phyloP scores from a whole-genome alignment of 1,140 invertebrate species.

The Drosophila repleta region DNA sequence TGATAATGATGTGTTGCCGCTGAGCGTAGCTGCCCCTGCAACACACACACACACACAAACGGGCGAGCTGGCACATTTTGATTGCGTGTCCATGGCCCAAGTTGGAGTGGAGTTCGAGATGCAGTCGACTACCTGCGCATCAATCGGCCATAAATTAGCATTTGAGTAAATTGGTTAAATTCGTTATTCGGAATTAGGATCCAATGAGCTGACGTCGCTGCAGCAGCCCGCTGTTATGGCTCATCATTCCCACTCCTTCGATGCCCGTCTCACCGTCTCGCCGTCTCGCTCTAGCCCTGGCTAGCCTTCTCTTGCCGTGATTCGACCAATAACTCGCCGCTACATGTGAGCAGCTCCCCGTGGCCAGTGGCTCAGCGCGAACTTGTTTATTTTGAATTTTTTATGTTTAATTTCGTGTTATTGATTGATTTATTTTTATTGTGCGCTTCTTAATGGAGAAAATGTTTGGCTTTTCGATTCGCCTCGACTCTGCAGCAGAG shows the following conservation, averaged over 20 bases:
- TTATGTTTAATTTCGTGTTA: constrained; percentile 71
- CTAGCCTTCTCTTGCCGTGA: constrained; percentile 5
- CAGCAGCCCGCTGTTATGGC: constrained; percentile 33
- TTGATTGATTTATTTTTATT: constrained; percentile 81
- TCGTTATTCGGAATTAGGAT: constrained; percentile 83
- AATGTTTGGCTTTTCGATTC: constrained; percentile 46
- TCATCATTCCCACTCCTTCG: constrained; percentile 19
- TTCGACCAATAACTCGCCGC: constrained; percentile 40
- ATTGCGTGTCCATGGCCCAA: constrained; percentile 38
- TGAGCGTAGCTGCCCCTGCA: constrained; percentile 14
- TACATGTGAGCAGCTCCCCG: constrained; percentile 46
- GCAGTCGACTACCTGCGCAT: constrained; percentile 72
- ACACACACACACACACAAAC: background rate
- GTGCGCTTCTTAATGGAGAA: constrained; percentile 60
- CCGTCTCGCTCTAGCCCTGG: constrained; percentile 15
- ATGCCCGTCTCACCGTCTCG: background rate
- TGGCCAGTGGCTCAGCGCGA: constrained; percentile 40
- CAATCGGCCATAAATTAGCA: constrained; percentile 83
- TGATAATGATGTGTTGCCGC: constrained; percentile 59
- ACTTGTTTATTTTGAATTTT: constrained; percentile 71
- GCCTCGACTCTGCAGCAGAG: background rate
- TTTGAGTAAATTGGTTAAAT: constrained; percentile 84
- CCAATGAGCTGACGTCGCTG: constrained; percentile 65
- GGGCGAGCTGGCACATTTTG: constrained; percentile 33
- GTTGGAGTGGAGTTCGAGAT: background rate